Percentiles rank a stretch among this genome's conserved stretches.
phyloP scores from a whole-genome alignment of 1,140 invertebrate genomes.

The Aphelinus atriplicis region DNA sequence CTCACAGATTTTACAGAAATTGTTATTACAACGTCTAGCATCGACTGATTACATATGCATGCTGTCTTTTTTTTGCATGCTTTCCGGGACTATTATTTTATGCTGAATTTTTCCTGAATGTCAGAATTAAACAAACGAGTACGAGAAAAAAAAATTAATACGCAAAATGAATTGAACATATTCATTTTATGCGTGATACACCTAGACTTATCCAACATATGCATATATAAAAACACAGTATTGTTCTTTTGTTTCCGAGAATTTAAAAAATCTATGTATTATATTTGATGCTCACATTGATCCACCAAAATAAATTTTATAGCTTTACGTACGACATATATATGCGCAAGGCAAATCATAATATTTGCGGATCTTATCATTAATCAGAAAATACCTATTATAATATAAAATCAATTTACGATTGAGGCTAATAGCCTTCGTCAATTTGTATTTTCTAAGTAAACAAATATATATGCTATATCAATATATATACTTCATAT shows the following conservation, averaged over 20 bases:
- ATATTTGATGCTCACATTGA: too few relatives aligned
- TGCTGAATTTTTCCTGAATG: too few relatives aligned
- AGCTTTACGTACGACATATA: too few relatives aligned
- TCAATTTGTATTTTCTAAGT: neutral
- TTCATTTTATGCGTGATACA: neutral
- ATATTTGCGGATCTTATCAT: too few relatives aligned
- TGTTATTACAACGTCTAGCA: conserved; percentile 7
- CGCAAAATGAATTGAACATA: too few relatives aligned
- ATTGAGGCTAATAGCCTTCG: neutral
- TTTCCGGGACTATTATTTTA: neutral
- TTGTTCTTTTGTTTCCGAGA: neutral
- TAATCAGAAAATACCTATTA: too few relatives aligned
- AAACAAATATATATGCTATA: conserved; percentile 31
- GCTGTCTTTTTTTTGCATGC: neutral
- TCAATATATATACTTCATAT: conserved; percentile 1
- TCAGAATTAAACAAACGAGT: too few relatives aligned
- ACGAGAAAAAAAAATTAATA: too few relatives aligned
- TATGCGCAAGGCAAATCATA: too few relatives aligned
- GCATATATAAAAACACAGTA: conserved; percentile 20
- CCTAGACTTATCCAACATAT: conserved; percentile 15
- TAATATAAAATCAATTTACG: conserved; percentile 9
- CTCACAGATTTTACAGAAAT: neutral
- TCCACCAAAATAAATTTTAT: too few relatives aligned
- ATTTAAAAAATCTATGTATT: too few relatives aligned
- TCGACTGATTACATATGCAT: neutral